Evolutionary conservation across 2,797 vertebrate species (phyloP), one percentile per base, ranked within the genome.

Genomic region (Luscinia luscinia): DNA sequence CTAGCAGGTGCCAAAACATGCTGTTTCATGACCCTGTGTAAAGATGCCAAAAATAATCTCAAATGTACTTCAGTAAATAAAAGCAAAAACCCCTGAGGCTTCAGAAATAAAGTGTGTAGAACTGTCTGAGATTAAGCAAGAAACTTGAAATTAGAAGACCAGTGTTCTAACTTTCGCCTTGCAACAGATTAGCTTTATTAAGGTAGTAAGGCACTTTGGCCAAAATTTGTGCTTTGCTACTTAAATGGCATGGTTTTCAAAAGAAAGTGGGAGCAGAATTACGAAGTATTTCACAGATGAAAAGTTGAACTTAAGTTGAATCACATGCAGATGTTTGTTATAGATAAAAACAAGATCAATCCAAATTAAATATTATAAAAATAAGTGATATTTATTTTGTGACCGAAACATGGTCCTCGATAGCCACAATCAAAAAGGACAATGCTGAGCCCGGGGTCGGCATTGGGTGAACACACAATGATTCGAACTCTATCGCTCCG

Each of bases 21-120:
- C 94, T 94, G 91, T 89, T 95, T 94, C 89, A 66, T 94, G 90
- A 95, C 90, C 95, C 94, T 87, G 92, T 27, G 28, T 63, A 90
- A 82, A 74, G 54, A 96, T 92, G 95, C 95, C 96, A 95, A 89
- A 89, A 83, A 95, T 94, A 90, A 90, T 93, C 87, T 76, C 69
- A 90, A 89, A 78, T 51, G 69, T 58, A 75, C 51, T 95, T 88
- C 55, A 82, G 76, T 81, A 96, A 91, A 95, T 87, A 86, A 90
- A 74, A 67, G 51, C 82, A 94, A 87, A 90, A 82, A 15, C 8
- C 54, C 89, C 62, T 75, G 72, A 73, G 74, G 66, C 90, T 86
- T 94, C 34, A 85, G 82, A 84, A 94, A 64, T 77, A 61, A 26
- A 55, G 64, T 82, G 43, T 14, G 4, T 43, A 76, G 73, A 91